Conservation (phyloP, 2,888 invertebrate genomes). For the Cryptocheilus praepositus region DNA sequence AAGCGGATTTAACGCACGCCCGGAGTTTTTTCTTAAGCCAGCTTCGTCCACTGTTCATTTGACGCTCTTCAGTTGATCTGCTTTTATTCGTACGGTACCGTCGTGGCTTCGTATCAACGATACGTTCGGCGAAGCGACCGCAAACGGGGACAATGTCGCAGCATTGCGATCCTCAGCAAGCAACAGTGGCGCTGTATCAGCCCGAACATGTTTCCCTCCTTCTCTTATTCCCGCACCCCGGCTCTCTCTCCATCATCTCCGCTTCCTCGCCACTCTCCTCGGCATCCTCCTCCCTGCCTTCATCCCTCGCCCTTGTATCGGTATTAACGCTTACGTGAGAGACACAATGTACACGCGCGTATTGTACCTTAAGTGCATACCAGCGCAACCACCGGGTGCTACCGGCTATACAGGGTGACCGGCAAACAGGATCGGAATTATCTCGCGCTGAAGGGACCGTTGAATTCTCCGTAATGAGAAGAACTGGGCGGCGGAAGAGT, state of each 20-base stretch:
- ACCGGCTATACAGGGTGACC: neutral
- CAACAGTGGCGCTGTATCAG: conserved; percentile 45
- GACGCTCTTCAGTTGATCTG: too few relatives aligned
- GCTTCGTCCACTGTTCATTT: too few relatives aligned
- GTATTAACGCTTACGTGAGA: conserved; percentile 56
- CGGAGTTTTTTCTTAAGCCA: too few relatives aligned
- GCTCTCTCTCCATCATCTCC: conserved; percentile 17
- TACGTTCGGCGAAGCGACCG: conserved; percentile 44
- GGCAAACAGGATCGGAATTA: neutral
- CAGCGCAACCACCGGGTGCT: conserved; percentile 42
- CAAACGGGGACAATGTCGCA: conserved; percentile 51
- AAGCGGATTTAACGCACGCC: too few relatives aligned
- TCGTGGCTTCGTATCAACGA: conserved; percentile 32
- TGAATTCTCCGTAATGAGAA: neutral
- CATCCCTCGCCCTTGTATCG: conserved; percentile 32
- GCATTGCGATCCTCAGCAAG: conserved; percentile 44
- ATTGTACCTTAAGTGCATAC: conserved; percentile 54
- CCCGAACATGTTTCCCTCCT: conserved; percentile 32
- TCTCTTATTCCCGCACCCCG: neutral
- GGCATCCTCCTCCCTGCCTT: conserved; percentile 5
- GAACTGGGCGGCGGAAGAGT: too few relatives aligned
- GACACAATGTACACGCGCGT: conserved; percentile 51
- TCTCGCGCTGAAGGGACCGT: neutral
- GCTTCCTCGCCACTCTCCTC: conserved; percentile 11
- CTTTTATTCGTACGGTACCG: too few relatives aligned